phyloP scores from a whole-genome alignment of 2,888 invertebrate genomes.

The Capitulum mitella region DNA sequence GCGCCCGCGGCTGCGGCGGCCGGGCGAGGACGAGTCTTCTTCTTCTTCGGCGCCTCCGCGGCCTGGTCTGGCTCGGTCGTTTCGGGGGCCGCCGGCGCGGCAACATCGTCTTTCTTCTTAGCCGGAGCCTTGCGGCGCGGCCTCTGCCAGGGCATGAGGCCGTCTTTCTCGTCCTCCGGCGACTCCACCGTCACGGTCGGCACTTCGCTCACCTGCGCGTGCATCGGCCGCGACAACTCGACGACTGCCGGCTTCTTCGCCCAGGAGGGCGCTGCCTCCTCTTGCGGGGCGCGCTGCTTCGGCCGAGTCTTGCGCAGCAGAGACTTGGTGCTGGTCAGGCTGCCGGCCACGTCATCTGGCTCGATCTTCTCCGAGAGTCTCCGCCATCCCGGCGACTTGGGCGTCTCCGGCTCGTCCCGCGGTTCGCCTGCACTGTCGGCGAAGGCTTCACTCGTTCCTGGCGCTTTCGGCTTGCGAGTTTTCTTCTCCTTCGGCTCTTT shows the following conservation, averaged over 20 bases:
- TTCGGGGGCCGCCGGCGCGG: background rate
- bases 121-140: background rate
- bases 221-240: background rate
- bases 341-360: background rate
- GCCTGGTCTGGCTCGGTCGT: background rate
- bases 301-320: background rate
- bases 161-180: background rate
- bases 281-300: background rate
- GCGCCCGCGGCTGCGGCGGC: background rate
- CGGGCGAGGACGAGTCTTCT: background rate
- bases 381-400: too few relatives aligned
- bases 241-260: background rate
- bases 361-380: background rate
- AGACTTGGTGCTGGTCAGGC: background rate
- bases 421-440: background rate
- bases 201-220: background rate
- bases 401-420: background rate
- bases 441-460: too few relatives aligned
- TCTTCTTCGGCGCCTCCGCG: background rate
- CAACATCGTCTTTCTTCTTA: too few relatives aligned
- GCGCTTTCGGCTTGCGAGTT: too few relatives aligned
- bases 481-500: too few relatives aligned
- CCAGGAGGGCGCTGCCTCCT: background rate
- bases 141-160: background rate
- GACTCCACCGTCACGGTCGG: background rate